Percentiles rank a stretch among this genome's conserved stretches.
These are phyloP conservation scores for Heterodera filipjevi DNA, from an alignment of 2,888 invertebrate genomes.

Conservation along the genomic window DNA sequence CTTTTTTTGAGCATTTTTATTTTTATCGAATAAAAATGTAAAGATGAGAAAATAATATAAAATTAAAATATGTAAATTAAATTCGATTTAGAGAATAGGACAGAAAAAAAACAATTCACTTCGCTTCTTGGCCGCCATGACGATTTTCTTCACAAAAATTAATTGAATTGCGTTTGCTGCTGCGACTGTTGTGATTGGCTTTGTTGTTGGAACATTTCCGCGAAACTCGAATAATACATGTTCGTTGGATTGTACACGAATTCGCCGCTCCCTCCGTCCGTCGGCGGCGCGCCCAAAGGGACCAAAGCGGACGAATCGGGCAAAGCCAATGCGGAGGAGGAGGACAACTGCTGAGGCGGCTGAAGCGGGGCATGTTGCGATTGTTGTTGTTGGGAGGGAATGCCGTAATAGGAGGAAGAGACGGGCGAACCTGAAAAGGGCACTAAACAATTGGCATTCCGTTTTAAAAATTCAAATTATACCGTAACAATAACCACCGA, in stretches of 20 bases:
- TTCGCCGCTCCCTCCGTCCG: neutral
- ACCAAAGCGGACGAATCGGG: neutral
- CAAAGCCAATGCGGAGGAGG: neutral
- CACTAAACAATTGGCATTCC: neutral
- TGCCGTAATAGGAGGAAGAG: slow-evolving; percentile 16
- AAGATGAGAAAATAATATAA: no score
- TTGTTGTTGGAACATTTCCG: slow-evolving; percentile 4
- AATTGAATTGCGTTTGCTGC: neutral
- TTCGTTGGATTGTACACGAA: slow-evolving; percentile 1
- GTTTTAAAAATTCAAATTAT: neutral
- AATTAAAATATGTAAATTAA: no score
- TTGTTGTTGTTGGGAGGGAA: neutral
- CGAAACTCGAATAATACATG: slow-evolving; percentile 11
- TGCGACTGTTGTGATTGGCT: neutral
- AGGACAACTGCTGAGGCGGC: neutral
- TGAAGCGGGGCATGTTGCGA: neutral
- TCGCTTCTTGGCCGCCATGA: neutral
- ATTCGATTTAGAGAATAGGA: no score
- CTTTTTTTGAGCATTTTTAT: no score
- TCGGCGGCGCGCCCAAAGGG: neutral
- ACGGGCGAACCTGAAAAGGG: neutral
- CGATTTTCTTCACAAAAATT: neutral
- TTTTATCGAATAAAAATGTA: no score
- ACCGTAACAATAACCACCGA: slow-evolving; percentile 15
- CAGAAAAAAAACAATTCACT: neutral